phyloP scores from a whole-genome alignment of 1,140 invertebrate species.

The Pissodes strobi region DNA sequence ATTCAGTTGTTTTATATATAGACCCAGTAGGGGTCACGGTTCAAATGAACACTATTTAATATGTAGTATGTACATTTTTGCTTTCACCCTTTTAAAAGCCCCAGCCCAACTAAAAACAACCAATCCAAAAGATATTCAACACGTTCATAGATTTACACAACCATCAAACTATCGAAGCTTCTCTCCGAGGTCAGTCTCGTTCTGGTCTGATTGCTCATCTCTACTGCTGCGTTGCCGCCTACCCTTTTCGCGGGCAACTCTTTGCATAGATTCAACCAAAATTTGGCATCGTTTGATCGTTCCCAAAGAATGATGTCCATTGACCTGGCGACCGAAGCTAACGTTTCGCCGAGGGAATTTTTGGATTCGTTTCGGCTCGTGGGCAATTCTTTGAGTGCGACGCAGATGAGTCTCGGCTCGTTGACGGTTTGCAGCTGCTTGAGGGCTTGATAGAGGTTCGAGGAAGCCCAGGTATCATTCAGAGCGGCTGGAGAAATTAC shows the following conservation, averaged over 20 bases:
- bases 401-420: conserved; percentile 42
- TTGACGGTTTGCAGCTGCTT: conserved; percentile 47
- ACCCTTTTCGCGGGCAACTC: conserved; percentile 47
- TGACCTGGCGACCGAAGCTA: conserved; percentile 27
- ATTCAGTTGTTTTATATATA: too few species aligned
- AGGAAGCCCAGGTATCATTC: conserved; percentile 47
- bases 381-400: conserved; percentile 48
- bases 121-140: too few species aligned
- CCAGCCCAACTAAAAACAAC: too few species aligned
- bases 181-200: conserved; percentile 25
- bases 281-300: conserved; percentile 39
- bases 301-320: conserved; percentile 46
- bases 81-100: too few species aligned
- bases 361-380: conserved; percentile 44
- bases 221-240: background rate
- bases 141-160: too few species aligned
- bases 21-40: too few species aligned
- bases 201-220: conserved; percentile 13
- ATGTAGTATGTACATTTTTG: too few species aligned
- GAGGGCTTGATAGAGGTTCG: conserved; percentile 45
- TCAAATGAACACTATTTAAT: too few species aligned
- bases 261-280: conserved; percentile 47
- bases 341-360: conserved; percentile 49
- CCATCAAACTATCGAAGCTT: conserved; percentile 21
- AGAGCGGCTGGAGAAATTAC: conserved; percentile 47